Evolutionary conservation across 2,888 invertebrate genomes (phyloP).

Genomic region (Steinernema hermaphroditum): DNA sequence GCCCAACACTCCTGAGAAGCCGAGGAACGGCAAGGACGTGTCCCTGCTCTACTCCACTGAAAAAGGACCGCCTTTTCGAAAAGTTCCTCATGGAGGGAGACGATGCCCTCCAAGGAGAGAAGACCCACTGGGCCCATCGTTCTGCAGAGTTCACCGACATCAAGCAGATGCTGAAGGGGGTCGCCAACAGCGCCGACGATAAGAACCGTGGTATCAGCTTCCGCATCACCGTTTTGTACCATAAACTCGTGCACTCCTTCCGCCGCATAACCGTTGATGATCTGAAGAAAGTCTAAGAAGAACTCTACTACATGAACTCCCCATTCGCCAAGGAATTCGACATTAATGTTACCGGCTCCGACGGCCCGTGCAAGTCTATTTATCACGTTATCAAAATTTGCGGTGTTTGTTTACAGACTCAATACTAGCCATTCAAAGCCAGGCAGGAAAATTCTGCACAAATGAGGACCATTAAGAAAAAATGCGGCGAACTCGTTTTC

Average conservation of each 20-base stretch:
- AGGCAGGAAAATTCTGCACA: no score
- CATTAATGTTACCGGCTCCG: slow-evolving; percentile 42
- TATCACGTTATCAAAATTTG: no score
- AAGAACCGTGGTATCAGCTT: slow-evolving; percentile 38
- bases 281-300: no score
- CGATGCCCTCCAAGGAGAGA: slow-evolving; percentile 29
- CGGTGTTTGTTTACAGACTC: no score
- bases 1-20: not conserved
- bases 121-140: slow-evolving; percentile 41
- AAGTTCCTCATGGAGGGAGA: not conserved
- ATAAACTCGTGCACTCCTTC: slow-evolving; percentile 55
- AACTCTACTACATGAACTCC: slow-evolving; percentile 41
- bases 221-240: slow-evolving; percentile 44
- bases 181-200: slow-evolving; percentile 38
- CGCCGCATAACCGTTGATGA: slow-evolving; percentile 46
- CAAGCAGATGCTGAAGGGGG: slow-evolving; percentile 39
- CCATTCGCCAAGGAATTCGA: slow-evolving; percentile 47
- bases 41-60: not conserved
- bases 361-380: slow-evolving; percentile 48
- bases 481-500: no score
- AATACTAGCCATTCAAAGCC: no score
- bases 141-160: slow-evolving; percentile 44
- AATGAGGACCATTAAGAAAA: no score
- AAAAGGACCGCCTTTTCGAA: not conserved
- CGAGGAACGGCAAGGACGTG: not conserved